Evolutionary conservation across 2,113 vertebrate species (phyloP).

Genomic region (Microtus montanus): DNA sequence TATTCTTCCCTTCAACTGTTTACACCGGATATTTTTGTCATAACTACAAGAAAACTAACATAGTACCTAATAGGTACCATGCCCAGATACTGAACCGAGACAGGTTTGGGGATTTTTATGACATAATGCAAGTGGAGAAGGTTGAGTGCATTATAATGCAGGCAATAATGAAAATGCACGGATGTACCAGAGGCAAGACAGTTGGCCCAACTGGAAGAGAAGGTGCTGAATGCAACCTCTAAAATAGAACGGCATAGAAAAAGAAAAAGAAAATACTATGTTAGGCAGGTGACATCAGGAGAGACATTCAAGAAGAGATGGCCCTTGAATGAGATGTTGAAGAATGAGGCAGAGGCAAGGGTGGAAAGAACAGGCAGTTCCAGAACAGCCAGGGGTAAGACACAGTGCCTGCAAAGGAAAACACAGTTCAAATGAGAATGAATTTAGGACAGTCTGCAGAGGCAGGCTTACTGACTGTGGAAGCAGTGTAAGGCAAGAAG

Average conservation of each 20-base stretch:
- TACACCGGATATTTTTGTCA: neutral
- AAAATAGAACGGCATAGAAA: neutral
- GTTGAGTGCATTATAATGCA: fast-evolving
- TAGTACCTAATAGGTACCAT: neutral
- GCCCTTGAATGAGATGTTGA: neutral
- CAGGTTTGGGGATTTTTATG: neutral
- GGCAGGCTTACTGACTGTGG: neutral
- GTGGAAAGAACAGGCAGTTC: neutral
- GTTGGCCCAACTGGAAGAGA: neutral
- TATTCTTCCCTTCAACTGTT: neutral
- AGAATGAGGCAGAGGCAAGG: neutral
- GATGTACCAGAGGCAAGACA: neutral
- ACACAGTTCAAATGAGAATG: neutral
- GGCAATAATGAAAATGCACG: neutral
- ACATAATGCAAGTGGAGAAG: neutral
- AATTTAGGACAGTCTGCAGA: neutral
- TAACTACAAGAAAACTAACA: neutral
- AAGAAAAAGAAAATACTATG: neutral
- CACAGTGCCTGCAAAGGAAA: neutral
- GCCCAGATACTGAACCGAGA: neutral
- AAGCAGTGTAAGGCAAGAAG: neutral
- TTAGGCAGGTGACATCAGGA: neutral
- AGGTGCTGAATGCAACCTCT: neutral
- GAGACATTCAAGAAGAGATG: neutral
- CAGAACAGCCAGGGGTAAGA: neutral